These are phyloP conservation scores for Polymixis flavicincta DNA, from an alignment of 2,888 invertebrate genomes.

Conservation along the genomic window DNA sequence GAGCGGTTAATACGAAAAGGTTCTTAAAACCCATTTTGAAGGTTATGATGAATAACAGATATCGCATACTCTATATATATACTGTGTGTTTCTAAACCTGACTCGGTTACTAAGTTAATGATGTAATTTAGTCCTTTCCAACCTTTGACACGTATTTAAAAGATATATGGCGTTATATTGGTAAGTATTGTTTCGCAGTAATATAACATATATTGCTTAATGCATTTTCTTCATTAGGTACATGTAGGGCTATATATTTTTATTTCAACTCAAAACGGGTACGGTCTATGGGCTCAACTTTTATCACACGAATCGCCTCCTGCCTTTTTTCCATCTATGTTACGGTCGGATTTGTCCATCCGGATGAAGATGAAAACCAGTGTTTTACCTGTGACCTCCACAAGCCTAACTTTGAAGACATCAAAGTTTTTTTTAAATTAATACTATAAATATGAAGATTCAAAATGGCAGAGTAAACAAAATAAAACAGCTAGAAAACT, in stretches of 20 bases:
- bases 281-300: background rate
- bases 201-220: conserved; percentile 41
- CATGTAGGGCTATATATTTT: conserved; percentile 11
- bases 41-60: conserved; percentile 69
- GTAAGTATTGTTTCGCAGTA: conserved; percentile 28
- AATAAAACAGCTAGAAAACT: conserved; percentile 29
- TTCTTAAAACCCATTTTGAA: conserved; percentile 77
- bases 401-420: too few species aligned
- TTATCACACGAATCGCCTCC: too few species aligned
- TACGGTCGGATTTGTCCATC: too few species aligned
- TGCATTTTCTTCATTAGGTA: conserved; percentile 2
- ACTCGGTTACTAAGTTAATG: conserved; percentile 76
- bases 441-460: too few species aligned
- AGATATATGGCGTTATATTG: conserved; percentile 29
- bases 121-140: conserved; percentile 69
- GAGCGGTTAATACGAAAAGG: conserved; percentile 62
- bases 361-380: too few species aligned
- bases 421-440: too few species aligned
- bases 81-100: conserved; percentile 80
- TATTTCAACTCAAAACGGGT: background rate
- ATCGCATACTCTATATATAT: conserved; percentile 80
- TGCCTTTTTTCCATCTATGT: too few species aligned
- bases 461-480: too few species aligned
- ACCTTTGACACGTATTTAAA: conserved; percentile 76
- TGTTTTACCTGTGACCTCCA: too few species aligned